Evolutionary conservation across 2,888 invertebrate genomes (phyloP), one percentile per base, ranked within the genome.

Genomic region (Athalia circularis): DNA sequence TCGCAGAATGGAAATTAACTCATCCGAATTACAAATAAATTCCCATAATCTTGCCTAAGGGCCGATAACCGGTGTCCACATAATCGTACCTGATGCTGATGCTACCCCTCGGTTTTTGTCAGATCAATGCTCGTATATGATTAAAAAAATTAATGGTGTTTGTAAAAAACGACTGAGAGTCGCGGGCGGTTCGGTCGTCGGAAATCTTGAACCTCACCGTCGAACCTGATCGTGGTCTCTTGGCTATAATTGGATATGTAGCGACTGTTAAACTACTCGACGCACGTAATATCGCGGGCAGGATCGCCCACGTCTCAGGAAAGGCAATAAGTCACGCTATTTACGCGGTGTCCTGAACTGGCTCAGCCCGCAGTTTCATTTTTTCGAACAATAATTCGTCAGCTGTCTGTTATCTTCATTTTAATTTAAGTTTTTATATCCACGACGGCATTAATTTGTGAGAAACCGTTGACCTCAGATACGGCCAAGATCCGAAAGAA

Each of bases 231-330:
- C 29, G 29, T 6, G 50, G 8, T 57, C 47, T 47, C 72, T 47
- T 47, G 72, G 72, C 72, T 72, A 72, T 72, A 72, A 72, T 72
- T 72, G 72, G 72, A n/a, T 54, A n/a, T 57, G 72, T 72, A 59
- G 50, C 61, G 62, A 75, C 29, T 8, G 62, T 62, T 64, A 43
- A 43, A 75, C 62, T 50, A 8, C 62, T 62, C 29, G 15, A 59
- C 11, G 29, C 2, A 29, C 29, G 59, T 59, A 47, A 47, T 45
- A 15, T 13, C 50, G 75, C 43, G 45, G 8, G 45, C 50, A 7
- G 6, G 8, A 29, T 48, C 64, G 62, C 75, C 75, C 62, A 75
- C 75, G 75, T 50, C 4, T 64, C 75, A 75, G 75, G 75, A 75
- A 75, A 75, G 61, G 50, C 9, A 75, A 75, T 75, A 61, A 75